Percentiles rank a stretch among this genome's conserved stretches.
Evolutionary conservation across 2,888 invertebrate species (phyloP).

Genomic region (Drosophila rubida): DNA sequence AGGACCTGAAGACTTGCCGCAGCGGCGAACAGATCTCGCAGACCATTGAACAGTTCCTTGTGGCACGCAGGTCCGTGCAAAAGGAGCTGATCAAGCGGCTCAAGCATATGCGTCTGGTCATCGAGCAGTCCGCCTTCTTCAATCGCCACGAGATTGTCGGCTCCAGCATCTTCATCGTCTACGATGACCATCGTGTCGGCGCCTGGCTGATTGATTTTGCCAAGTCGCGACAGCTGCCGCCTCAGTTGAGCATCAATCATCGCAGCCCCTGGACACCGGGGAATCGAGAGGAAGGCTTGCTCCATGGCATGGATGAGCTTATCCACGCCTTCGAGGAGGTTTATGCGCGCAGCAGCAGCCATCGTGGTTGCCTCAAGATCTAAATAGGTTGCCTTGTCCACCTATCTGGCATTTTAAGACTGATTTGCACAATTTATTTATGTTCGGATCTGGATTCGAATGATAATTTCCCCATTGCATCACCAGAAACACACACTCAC

Average conservation of each 20-base stretch:
- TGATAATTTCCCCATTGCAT: slow-evolving; percentile 43
- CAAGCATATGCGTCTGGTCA: slow-evolving; percentile 90
- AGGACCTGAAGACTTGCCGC: slow-evolving; percentile 94
- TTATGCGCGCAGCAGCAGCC: slow-evolving; percentile 72
- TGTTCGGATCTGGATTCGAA: slow-evolving; percentile 27
- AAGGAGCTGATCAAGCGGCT: slow-evolving; percentile 90
- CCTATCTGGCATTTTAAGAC: slow-evolving; percentile 55
- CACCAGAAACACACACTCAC: slow-evolving; percentile 8
- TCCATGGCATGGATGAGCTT: slow-evolving; percentile 96
- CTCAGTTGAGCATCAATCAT: slow-evolving; percentile 90
- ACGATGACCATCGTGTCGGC: slow-evolving; percentile 94
- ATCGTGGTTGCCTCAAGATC: slow-evolving; percentile 78
- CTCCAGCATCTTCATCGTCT: slow-evolving; percentile 96
- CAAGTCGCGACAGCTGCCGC: slow-evolving; percentile 92
- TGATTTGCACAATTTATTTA: slow-evolving; percentile 56
- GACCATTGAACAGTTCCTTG: slow-evolving; percentile 91
- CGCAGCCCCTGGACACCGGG: slow-evolving; percentile 94
- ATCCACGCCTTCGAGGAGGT: slow-evolving; percentile 89
- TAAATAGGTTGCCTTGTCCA: slow-evolving; percentile 47
- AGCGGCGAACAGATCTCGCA: slow-evolving; percentile 90
- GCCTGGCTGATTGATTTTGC: slow-evolving; percentile 99
- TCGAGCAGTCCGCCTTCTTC: slow-evolving; percentile 94
- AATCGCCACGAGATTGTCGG: slow-evolving; percentile 96
- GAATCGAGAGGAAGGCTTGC: slow-evolving; percentile 98
- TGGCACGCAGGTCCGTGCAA: slow-evolving; percentile 87